These are phyloP conservation scores for Clunio marinus DNA, from an alignment of 2,888 invertebrate genomes.

Conservation along the genomic window DNA sequence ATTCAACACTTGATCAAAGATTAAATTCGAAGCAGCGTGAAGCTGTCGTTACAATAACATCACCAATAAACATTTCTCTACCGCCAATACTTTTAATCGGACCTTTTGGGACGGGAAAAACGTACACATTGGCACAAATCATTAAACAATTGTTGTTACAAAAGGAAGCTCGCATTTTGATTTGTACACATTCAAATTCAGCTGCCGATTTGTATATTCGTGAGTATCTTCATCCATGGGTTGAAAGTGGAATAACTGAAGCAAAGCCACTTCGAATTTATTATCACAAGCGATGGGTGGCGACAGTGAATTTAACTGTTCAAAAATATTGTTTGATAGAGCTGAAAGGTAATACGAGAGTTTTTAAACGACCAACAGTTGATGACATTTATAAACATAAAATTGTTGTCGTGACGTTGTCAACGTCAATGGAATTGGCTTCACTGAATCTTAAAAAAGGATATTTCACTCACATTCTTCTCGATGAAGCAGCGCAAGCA, in stretches of 20 bases:
- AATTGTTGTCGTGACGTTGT: slow-evolving; percentile 73
- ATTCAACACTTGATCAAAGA: slow-evolving; percentile 58
- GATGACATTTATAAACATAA: slow-evolving; percentile 68
- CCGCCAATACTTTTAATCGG: slow-evolving; percentile 72
- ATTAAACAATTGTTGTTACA: slow-evolving; percentile 64
- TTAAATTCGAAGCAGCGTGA: slow-evolving; percentile 75
- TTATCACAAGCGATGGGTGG: slow-evolving; percentile 72
- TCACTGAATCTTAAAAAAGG: slow-evolving; percentile 64
- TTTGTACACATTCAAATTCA: slow-evolving; percentile 84
- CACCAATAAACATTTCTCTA: slow-evolving; percentile 57
- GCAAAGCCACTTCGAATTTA: slow-evolving; percentile 72
- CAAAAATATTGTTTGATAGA: slow-evolving; percentile 72
- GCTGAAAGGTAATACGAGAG: slow-evolving; percentile 53
- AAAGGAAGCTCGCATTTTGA: slow-evolving; percentile 64
- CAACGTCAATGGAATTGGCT: slow-evolving; percentile 70
- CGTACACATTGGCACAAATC: slow-evolving; percentile 73
- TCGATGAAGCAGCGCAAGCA: slow-evolving; percentile 84
- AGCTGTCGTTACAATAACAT: slow-evolving; percentile 71
- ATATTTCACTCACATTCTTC: slow-evolving; percentile 69
- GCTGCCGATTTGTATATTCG: slow-evolving; percentile 81
- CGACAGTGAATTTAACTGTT: slow-evolving; percentile 68
- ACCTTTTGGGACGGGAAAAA: slow-evolving; percentile 85
- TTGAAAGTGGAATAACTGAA: slow-evolving; percentile 61
- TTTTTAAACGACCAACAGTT: slow-evolving; percentile 64
- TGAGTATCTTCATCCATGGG: slow-evolving; percentile 75